Percentiles rank a stretch among this genome's conserved stretches.
Evolutionary conservation across 2,113 vertebrate species (phyloP).

Genomic region (Nymphicus hollandicus): DNA sequence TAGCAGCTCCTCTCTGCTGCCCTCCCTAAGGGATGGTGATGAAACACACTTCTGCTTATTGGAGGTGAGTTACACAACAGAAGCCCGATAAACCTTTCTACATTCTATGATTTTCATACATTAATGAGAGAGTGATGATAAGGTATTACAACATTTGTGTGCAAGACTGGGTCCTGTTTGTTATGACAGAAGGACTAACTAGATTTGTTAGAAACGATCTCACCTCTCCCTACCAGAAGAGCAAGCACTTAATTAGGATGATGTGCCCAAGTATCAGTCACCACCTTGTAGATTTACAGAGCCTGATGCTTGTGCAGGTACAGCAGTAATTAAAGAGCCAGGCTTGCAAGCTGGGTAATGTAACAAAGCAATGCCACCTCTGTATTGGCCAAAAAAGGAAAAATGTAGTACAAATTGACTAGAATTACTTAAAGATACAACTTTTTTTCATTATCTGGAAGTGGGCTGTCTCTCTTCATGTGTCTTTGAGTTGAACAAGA

Average conservation of each 20-base stretch:
- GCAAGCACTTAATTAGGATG: background rate
- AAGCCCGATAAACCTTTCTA: background rate
- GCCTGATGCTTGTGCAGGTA: background rate
- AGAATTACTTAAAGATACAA: background rate
- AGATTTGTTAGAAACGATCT: background rate
- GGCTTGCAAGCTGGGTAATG: background rate
- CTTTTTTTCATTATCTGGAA: background rate
- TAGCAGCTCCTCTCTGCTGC: background rate
- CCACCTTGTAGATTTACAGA: background rate
- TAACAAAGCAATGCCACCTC: background rate
- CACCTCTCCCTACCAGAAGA: background rate
- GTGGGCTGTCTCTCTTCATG: background rate
- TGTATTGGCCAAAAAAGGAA: background rate
- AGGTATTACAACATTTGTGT: background rate
- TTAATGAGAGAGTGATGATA: constrained; percentile 66
- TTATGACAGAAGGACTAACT: background rate
- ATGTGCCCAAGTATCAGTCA: background rate
- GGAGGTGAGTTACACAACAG: constrained; percentile 8
- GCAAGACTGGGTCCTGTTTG: constrained; percentile 39
- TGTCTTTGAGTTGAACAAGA: background rate
- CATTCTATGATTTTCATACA: background rate
- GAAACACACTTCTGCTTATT: background rate
- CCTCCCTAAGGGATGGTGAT: background rate
- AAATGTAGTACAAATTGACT: background rate
- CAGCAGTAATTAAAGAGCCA: background rate